phyloP scores from a whole-genome alignment of 2,888 invertebrate genomes.

The Amblyjoppa fuscipennis region DNA sequence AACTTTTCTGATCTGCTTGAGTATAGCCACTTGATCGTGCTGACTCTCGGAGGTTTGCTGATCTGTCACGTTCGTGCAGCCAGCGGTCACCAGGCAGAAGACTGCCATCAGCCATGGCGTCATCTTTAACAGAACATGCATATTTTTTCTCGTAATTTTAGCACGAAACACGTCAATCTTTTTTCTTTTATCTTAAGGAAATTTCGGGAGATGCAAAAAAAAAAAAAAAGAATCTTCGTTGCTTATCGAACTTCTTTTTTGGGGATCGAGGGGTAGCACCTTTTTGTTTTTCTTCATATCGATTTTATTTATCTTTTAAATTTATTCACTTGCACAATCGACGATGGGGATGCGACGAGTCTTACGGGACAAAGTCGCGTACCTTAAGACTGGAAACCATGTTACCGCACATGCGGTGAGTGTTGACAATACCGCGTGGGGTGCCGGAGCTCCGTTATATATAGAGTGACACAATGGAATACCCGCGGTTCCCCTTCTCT shows the following conservation, averaged over 20 bases:
- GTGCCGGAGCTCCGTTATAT: conserved; percentile 82
- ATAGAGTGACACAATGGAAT: conserved; percentile 83
- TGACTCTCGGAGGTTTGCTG: conserved; percentile 87
- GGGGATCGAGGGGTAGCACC: conserved; percentile 8
- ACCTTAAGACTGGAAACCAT: conserved; percentile 84
- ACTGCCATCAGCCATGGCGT: conserved; percentile 84
- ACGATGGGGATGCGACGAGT: conserved; percentile 68
- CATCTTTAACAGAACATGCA: conserved; percentile 80
- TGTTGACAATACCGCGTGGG: conserved; percentile 84
- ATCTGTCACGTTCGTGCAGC: conserved; percentile 83
- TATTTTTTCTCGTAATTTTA: conserved; percentile 51
- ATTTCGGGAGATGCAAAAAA: background rate
- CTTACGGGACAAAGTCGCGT: conserved; percentile 68
- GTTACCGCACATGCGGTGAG: conserved; percentile 85
- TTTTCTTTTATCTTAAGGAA: conserved; percentile 13
- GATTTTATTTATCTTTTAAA: background rate
- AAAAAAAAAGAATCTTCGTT: background rate
- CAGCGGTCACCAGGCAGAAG: conserved; percentile 82
- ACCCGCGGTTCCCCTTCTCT: conserved; percentile 69
- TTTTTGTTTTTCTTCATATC: conserved; percentile 44
- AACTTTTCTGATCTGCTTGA: conserved; percentile 92
- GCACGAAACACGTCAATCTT: conserved; percentile 45
- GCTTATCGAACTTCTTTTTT: conserved; percentile 24
- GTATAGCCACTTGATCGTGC: conserved; percentile 91
- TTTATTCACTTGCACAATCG: conserved; percentile 65